Conservation (phyloP, 2,113 vertebrate species). For the Pelodiscus sinensis region DNA sequence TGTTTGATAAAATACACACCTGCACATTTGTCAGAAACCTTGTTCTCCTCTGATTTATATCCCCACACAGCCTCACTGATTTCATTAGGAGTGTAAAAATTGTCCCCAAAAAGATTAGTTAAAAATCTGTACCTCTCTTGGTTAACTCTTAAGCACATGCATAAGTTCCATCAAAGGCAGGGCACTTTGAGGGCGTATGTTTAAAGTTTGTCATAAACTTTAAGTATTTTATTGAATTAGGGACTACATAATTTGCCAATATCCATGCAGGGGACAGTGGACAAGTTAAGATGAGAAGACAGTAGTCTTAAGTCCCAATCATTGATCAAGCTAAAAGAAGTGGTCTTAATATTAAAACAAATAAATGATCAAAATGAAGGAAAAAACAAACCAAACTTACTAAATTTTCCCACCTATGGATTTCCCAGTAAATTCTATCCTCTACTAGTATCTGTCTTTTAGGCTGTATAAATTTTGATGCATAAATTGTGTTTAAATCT, state of each 20-base stretch:
- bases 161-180: background rate
- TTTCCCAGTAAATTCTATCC: fast-evolving
- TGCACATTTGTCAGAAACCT: fast-evolving
- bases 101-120: fast-evolving
- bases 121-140: fast-evolving
- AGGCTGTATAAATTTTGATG: background rate
- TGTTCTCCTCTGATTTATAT: background rate
- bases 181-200: background rate
- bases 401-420: fast-evolving
- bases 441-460: background rate
- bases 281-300: background rate
- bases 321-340: background rate
- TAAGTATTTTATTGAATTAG: background rate
- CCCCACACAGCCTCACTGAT: background rate
- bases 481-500: background rate
- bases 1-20: background rate
- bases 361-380: background rate
- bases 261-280: background rate
- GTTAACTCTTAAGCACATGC: background rate
- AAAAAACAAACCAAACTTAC: fast-evolving
- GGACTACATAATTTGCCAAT: background rate
- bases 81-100: background rate
- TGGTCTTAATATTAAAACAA: background rate
- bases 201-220: background rate
- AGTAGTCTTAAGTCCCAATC: background rate